phyloP scores from a whole-genome alignment of 2,113 vertebrate genomes.

The Camelus dromedarius region DNA sequence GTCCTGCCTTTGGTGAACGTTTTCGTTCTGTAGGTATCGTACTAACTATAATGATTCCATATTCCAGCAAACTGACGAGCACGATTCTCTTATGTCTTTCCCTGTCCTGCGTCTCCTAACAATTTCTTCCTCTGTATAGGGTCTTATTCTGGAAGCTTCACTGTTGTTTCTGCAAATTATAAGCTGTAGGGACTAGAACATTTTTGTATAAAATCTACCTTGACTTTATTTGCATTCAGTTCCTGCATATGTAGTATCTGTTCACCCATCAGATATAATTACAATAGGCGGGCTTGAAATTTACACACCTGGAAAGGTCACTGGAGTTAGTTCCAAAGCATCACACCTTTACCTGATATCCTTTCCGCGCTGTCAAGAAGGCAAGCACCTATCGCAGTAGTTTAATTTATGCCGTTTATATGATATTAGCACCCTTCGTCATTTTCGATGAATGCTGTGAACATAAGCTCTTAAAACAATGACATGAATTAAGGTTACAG shows the following conservation, averaged over 20 bases:
- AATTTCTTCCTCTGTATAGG: neutral
- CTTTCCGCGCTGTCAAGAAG: constrained; percentile 37
- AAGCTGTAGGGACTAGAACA: neutral
- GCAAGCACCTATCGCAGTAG: neutral
- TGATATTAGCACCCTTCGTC: constrained; percentile 37
- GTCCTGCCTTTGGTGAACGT: neutral
- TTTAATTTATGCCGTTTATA: constrained; percentile 45
- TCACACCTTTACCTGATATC: constrained; percentile 49
- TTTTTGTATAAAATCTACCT: neutral
- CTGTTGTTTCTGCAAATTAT: neutral
- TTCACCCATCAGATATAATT: constrained; percentile 66
- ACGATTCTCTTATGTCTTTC: neutral
- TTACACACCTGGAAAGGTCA: constrained; percentile 29
- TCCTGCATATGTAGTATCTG: neutral
- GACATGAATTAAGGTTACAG: neutral
- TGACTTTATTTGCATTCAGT: constrained; percentile 30
- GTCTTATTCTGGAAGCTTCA: neutral
- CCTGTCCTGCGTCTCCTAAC: neutral
- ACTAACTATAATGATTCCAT: neutral
- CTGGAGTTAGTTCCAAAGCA: neutral
- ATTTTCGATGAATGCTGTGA: neutral
- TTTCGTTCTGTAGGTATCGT: neutral
- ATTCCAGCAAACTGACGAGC: neutral
- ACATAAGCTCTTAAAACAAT: constrained; percentile 36
- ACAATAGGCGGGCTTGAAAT: constrained; percentile 22